These are phyloP conservation scores for Ancistrus triradiatus DNA, from an alignment of 2,113 vertebrate genomes.

Conservation along the genomic window DNA sequence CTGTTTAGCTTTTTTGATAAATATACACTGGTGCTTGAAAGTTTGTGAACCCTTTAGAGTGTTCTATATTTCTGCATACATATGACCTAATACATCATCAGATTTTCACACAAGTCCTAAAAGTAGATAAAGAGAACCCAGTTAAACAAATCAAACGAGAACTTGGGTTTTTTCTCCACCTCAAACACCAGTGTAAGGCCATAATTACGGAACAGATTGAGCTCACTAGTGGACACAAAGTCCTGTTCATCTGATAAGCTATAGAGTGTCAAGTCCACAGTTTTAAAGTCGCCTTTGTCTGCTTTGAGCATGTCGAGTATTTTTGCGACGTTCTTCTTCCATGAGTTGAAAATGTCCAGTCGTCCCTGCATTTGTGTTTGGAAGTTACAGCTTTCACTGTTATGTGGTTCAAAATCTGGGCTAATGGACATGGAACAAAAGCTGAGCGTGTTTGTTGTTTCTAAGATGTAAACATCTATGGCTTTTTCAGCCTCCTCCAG, in stretches of 20 bases:
- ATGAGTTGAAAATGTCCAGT: slow-evolving; percentile 26
- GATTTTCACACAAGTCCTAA: too few species aligned
- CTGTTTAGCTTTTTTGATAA: too few species aligned
- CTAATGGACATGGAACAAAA: neutral
- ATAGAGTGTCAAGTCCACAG: slow-evolving; percentile 12
- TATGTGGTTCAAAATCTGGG: slow-evolving; percentile 5
- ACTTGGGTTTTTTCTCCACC: slow-evolving; percentile 39
- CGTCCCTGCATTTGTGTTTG: slow-evolving; percentile 35
- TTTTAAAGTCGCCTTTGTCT: neutral
- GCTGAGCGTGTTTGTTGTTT: slow-evolving; percentile 16
- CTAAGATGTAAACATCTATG: slow-evolving; percentile 12
- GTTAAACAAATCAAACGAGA: slow-evolving; percentile 28
- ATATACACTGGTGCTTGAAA: too few species aligned
- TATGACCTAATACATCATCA: too few species aligned
- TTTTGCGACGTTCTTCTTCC: slow-evolving; percentile 11
- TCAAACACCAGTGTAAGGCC: slow-evolving; percentile 43
- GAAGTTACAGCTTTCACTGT: slow-evolving; percentile 18
- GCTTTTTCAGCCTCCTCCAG: slow-evolving; percentile 27
- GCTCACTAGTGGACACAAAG: too few species aligned
- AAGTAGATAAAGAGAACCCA: too few species aligned
- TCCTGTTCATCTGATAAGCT: too few species aligned
- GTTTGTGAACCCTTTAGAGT: too few species aligned
- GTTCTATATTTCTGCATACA: too few species aligned
- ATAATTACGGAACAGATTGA: too few species aligned
- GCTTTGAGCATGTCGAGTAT: slow-evolving; percentile 1